phyloP scores from a whole-genome alignment of 1,140 invertebrate genomes.

The Nephotettix cincticeps region DNA sequence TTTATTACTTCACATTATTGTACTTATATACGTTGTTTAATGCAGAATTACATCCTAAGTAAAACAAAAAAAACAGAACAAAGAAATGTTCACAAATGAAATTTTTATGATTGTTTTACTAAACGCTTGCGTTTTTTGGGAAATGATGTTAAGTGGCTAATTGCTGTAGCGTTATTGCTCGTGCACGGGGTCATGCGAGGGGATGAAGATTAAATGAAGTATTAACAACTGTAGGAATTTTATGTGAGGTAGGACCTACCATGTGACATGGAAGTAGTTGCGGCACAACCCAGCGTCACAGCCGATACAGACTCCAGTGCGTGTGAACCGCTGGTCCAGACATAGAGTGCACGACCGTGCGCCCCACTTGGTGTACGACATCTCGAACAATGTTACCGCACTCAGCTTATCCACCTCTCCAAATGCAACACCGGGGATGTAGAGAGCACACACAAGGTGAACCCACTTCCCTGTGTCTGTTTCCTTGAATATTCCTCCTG shows the following conservation, averaged over 20 bases:
- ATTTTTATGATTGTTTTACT: too few relatives aligned
- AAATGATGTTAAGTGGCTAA: too few relatives aligned
- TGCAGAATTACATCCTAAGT: too few relatives aligned
- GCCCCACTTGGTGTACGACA: constrained; percentile 94
- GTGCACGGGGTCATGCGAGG: too few relatives aligned
- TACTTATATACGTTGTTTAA: too few relatives aligned
- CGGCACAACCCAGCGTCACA: constrained; percentile 98
- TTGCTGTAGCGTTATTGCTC: too few relatives aligned
- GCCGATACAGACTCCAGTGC: constrained; percentile 92
- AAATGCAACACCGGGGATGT: constrained; percentile 96
- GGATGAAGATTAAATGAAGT: too few relatives aligned
- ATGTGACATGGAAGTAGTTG: constrained; percentile 97
- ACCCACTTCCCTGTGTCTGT: constrained; percentile 97
- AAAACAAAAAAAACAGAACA: too few relatives aligned
- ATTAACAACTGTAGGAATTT: too few relatives aligned
- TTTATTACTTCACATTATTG: too few relatives aligned
- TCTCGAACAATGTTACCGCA: constrained; percentile 90
- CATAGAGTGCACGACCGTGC: constrained; percentile 85
- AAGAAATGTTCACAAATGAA: too few relatives aligned
- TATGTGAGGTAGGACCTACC: constrained; percentile 57
- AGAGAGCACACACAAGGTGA: constrained; percentile 94
- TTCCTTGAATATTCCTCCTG: constrained; percentile 93
- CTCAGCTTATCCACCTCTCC: constrained; percentile 88
- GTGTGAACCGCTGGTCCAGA: constrained; percentile 78
- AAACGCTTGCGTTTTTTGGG: too few relatives aligned